A percentile compares a stretch with the other conserved stretches of the same genome.
These are phyloP conservation scores for Homarus gammarus DNA, from an alignment of 2,888 invertebrate genomes.

Conservation along the genomic window DNA sequence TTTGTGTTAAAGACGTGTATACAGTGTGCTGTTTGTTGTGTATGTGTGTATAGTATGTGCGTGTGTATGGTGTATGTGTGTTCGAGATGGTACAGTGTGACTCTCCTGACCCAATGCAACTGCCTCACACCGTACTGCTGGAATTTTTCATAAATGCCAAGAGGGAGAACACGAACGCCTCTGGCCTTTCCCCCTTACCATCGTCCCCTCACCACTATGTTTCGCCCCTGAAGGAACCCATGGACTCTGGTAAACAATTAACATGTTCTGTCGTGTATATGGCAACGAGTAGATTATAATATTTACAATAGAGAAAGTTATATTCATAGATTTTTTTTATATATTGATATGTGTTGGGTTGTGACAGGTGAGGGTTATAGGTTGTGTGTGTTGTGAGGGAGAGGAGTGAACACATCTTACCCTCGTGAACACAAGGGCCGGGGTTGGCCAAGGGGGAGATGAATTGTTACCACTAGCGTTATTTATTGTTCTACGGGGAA, in stretches of 20 bases:
- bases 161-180: neutral
- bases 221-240: too few species aligned
- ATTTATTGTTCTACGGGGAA: conserved; percentile 25
- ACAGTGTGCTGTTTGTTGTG: too few species aligned
- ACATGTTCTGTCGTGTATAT: too few species aligned
- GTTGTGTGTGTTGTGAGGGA: neutral
- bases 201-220: too few species aligned
- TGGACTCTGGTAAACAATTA: neutral
- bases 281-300: too few species aligned
- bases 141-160: conserved; percentile 5
- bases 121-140: conserved; percentile 1
- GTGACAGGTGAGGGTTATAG: neutral
- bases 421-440: neutral
- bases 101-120: conserved; percentile 15
- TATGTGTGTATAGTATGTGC: conserved; percentile 11
- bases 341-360: too few species aligned
- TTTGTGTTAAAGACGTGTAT: too few species aligned
- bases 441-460: neutral
- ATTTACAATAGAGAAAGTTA: too few species aligned
- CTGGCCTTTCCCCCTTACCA: too few species aligned
- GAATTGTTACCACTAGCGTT: conserved; percentile 1
- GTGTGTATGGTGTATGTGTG: neutral
- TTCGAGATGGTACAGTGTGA: too few species aligned
- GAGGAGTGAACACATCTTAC: neutral
- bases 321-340: too few species aligned